Percentiles rank a stretch among this genome's conserved stretches.
Conservation (phyloP, 2,113 vertebrate species). For the Grammomys dolichurus region DNA sequence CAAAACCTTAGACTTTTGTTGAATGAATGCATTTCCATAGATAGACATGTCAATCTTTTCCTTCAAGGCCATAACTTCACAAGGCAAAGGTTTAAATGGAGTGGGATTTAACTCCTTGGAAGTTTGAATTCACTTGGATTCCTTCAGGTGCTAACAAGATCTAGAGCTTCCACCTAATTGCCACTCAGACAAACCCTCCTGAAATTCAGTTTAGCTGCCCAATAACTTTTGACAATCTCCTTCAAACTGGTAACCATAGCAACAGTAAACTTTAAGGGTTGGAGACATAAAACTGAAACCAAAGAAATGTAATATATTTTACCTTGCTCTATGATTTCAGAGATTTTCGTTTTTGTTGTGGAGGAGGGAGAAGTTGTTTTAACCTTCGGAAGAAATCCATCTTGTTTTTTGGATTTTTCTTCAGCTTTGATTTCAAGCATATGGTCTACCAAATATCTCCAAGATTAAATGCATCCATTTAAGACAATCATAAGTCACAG, state of each 20-base stretch:
- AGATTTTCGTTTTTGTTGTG: background rate
- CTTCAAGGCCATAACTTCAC: background rate
- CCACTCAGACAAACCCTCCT: background rate
- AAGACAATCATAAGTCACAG: slow-evolving; percentile 57
- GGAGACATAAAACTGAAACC: slow-evolving; percentile 18
- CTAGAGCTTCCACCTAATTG: slow-evolving; percentile 16
- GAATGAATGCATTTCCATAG: background rate
- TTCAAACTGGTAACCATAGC: slow-evolving; percentile 40
- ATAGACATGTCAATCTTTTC: background rate
- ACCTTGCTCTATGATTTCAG: background rate
- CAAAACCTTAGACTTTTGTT: background rate
- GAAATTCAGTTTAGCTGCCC: background rate
- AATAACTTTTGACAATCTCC: background rate
- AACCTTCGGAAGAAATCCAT: slow-evolving; percentile 50
- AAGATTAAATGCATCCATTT: slow-evolving; percentile 45
- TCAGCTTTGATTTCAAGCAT: slow-evolving; percentile 29
- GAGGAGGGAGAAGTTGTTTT: background rate
- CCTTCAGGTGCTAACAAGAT: background rate
- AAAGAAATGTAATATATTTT: slow-evolving; percentile 22
- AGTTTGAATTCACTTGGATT: background rate
- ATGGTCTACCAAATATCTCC: slow-evolving; percentile 42
- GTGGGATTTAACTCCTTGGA: background rate
- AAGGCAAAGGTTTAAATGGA: background rate
- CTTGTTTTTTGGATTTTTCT: slow-evolving; percentile 22
- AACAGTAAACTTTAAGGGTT: slow-evolving; percentile 29